Evolutionary conservation across 2,797 vertebrate species (phyloP), one percentile per base, ranked within the genome.

Genomic region (Gobionotothen gibberifrons): DNA sequence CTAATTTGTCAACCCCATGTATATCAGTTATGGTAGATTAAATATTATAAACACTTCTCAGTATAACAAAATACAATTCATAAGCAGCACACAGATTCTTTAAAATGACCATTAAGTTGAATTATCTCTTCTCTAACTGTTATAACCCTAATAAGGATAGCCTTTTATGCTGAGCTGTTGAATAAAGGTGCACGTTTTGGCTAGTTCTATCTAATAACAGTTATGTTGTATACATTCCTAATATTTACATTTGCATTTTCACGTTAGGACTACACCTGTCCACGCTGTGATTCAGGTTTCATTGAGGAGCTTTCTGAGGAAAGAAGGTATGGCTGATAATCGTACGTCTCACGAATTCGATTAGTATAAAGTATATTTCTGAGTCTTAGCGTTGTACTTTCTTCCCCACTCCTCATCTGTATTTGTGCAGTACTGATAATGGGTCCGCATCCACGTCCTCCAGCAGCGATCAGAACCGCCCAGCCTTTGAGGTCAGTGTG

Each of bases 241-340:
- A 26, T 26, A 55, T 72, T 66, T 5, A 55, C 11, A 17, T 58
- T 9, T 62, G 1, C 62, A 9, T 79, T 72, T 73, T 71, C 8
- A 43, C 40, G 73, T 0, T 62, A 99, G 98, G 98, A 99, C 76
- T 98, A 97, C 73, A 98, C 96, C 59, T 99, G 98, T 90, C 97
- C 98, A 1, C 92, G 93, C 68, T 99, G 98, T 77, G 96, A 98
- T 48, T 98, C 97, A 49, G 98, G 98, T 19, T 99, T 99, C 85
- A 98, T 99, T 19, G 97, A 99, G 78, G 97, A 98, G 73, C 93
- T 98, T 63, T 93, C 96, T 0, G 96, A 97, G 69, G 96, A 97
- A 78, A 93, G 92, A 36, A 97, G 96, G 97, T 98, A 95, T 53
- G 69, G 52, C 40, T 4, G 16, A 54, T 36, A 44, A 7, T 47